These are phyloP conservation scores for Philypnodon macrostomus DNA, from an alignment of 2,797 vertebrate species.

Conservation along the genomic window DNA sequence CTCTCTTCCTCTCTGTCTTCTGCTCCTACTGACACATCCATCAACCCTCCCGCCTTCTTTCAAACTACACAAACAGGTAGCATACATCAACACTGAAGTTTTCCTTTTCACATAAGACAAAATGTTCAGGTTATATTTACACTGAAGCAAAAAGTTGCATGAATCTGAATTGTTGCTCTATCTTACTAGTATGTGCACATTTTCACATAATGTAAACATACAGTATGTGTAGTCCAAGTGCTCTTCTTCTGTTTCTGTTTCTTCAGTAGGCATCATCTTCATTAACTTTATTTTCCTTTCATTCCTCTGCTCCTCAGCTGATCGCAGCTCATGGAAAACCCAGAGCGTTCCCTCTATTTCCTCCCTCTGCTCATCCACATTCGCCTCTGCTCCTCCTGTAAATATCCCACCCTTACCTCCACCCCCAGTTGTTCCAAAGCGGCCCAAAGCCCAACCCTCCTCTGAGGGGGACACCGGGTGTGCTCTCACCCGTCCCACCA, in stretches of 20 bases:
- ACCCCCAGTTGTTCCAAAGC: constrained; percentile 22
- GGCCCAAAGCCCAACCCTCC: constrained; percentile 36
- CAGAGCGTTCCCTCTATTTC: constrained; percentile 41
- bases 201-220: too few species aligned
- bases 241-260: too few species aligned
- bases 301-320: constrained; percentile 1
- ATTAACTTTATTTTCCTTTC: neutral
- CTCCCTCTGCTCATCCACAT: constrained; percentile 23
- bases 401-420: constrained; percentile 23
- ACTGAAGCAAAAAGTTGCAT: neutral
- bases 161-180: too few species aligned
- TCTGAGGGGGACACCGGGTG: constrained; percentile 44
- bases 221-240: too few species aligned
- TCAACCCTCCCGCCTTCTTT: constrained; percentile 26
- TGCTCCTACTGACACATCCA: constrained; percentile 29
- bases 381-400: constrained; percentile 43
- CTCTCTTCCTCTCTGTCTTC: constrained; percentile 35
- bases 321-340: constrained; percentile 30
- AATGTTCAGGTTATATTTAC: neutral
- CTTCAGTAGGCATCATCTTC: neutral
- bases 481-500: constrained; percentile 67
- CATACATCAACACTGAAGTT: neutral
- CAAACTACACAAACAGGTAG: constrained; percentile 52
- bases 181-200: too few species aligned
- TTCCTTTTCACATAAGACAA: neutral